Evolutionary conservation across 2,113 vertebrate species (phyloP).

Genomic region (Prolemur simus): DNA sequence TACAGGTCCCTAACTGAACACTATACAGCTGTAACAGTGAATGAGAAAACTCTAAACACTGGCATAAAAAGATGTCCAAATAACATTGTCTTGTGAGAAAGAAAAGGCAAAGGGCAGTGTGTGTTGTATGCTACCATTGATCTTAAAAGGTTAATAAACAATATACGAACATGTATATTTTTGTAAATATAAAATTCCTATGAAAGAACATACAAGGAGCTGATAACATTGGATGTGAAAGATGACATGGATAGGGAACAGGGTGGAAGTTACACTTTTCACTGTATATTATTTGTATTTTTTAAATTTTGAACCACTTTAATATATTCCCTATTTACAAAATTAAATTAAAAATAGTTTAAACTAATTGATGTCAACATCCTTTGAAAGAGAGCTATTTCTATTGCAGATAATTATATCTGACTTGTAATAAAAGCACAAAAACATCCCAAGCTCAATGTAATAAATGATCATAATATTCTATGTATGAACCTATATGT

Average conservation of each 20-base stretch:
- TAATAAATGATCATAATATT: neutral
- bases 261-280: neutral
- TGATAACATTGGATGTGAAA: neutral
- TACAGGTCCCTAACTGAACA: neutral
- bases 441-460: neutral
- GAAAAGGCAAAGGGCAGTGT: neutral
- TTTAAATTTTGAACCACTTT: neutral
- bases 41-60: neutral
- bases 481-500: neutral
- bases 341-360: slow-evolving; percentile 21
- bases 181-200: neutral
- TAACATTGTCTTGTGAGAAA: neutral
- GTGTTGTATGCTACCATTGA: neutral
- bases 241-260: neutral
- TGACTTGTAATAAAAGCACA: neutral
- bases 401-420: neutral
- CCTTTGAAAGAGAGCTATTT: neutral
- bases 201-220: neutral
- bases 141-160: neutral
- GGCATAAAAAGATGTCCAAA: neutral
- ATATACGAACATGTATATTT: neutral
- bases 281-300: neutral
- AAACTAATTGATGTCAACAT: neutral
- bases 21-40: neutral
- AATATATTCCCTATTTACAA: neutral